Evolutionary conservation across 2,888 invertebrate genomes (phyloP).

Genomic region (Erpobdella octoculata): DNA sequence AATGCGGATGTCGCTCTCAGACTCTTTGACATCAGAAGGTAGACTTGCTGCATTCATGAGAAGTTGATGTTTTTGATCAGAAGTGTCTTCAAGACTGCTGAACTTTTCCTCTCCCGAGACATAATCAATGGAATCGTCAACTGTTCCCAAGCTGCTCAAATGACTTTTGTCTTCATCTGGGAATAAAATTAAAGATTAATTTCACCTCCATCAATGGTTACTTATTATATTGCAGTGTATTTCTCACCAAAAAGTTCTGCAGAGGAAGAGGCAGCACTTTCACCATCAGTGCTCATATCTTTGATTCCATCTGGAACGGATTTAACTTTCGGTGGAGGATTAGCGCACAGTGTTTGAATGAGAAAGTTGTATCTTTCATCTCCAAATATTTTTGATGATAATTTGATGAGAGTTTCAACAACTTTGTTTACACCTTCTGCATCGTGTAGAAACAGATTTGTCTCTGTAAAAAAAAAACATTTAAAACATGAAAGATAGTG

Average conservation of each 20-base stretch:
- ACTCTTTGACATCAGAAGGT: neutral
- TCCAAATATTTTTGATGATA: neutral
- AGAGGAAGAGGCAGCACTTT: conserved; percentile 2
- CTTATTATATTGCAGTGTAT: no score
- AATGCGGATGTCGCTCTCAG: neutral
- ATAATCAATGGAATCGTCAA: neutral
- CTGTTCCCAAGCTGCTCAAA: neutral
- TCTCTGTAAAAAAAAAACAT: neutral
- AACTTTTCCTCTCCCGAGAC: conserved; percentile 3
- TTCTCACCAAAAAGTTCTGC: no score
- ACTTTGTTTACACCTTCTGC: conserved; percentile 11
- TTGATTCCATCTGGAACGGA: neutral
- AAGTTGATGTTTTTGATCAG: neutral
- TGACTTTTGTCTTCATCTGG: neutral
- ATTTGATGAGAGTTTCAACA: conserved; percentile 3
- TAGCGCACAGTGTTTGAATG: neutral
- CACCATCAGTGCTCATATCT: neutral
- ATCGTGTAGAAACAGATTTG: neutral
- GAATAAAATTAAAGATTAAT: neutral
- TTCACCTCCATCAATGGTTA: no score
- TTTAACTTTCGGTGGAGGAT: neutral
- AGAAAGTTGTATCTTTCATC: neutral
- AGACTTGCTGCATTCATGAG: neutral
- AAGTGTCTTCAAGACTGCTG: neutral
- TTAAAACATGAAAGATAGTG: no score